Base-by-base conservation (phyloP, 2,797 vertebrate genomes). In the Champsocephalus gunnari region DNA sequence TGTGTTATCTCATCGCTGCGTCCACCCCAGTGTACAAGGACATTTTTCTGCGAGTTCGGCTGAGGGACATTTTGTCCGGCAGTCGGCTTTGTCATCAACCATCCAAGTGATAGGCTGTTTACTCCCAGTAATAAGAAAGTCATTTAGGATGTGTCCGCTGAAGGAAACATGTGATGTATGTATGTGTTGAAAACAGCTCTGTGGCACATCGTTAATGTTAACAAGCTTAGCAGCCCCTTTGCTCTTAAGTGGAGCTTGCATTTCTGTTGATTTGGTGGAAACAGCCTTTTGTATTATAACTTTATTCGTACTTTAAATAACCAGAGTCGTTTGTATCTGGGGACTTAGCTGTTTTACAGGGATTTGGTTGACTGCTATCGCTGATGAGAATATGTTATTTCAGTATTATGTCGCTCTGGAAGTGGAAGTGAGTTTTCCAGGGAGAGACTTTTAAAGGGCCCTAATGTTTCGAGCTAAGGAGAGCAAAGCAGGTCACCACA, bases 1-100 rank as follows among this genome's bases (percentile, higher is more conserved):
- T 75, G 81, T 79, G 92, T 94, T 94, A 94, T 95, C 94, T 93
- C 92, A 93, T 87, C 77, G 67, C 85, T 76, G 86, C 72, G 50
- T 85, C 88, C 87, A 74, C 70, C 83, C 73, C 66, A 9, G 63
- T 71, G 70, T 77, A 87, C 87, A 59, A 81, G 86, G 84, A 87
- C 83, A 85, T 91, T 89, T 92, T 82, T 91, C 57, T 71, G 57
- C 1, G 51, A 77, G 88, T 89, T 89, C 76, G 81, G 72, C 66
- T 45, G 38, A 75, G 78, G 84, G 87, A 87, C 88, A 81, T 87
- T 90, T 83, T 87, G 80, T 87, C 77, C 75, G 63, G 65, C 72
- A 51, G 63, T 76, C 67, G 79, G 71, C 75, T 80, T 80, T 78
- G 70, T 77, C 76, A 69, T 82, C 63, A 73, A 59, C 19, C 17